Conservation (phyloP, 2,113 vertebrate genomes). For the Trichomycterus rosablanca region DNA sequence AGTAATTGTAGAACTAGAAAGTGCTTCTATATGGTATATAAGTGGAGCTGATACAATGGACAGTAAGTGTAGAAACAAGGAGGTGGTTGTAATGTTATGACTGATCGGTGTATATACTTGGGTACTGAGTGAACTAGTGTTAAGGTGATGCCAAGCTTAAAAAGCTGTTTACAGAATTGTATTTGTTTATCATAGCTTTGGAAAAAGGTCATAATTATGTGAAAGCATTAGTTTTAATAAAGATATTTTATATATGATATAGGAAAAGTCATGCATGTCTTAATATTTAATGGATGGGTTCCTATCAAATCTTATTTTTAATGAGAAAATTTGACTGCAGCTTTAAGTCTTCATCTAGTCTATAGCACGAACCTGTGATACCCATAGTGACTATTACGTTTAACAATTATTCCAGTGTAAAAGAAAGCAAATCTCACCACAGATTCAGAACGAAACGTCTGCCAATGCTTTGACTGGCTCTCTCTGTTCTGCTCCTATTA, state of each 20-base stretch:
- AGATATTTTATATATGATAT: conserved; percentile 4
- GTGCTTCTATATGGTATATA: too few relatives aligned
- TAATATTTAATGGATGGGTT: not conserved
- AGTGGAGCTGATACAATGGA: too few relatives aligned
- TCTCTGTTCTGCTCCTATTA: conserved; percentile 32
- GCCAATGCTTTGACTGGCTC: conserved; percentile 22
- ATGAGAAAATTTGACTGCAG: conserved; percentile 19
- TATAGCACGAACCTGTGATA: not conserved
- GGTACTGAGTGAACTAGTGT: too few relatives aligned
- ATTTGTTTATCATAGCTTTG: conserved; percentile 27
- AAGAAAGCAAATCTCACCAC: conserved; percentile 1
- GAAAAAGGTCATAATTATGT: conserved; percentile 31
- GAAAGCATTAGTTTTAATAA: too few relatives aligned
- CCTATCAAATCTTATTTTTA: conserved; percentile 8
- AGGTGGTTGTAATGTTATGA: too few relatives aligned
- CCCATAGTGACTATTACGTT: not conserved
- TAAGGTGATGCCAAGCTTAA: conserved; percentile 37
- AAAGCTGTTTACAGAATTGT: conserved; percentile 31
- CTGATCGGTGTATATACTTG: too few relatives aligned
- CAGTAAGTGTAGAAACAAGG: too few relatives aligned
- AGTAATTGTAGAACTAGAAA: too few relatives aligned
- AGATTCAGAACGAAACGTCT: conserved; percentile 1
- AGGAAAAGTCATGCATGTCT: conserved; percentile 3
- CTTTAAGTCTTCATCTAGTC: not conserved
- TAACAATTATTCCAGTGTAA: not conserved